A percentile compares a stretch with the other conserved stretches of the same genome.
phyloP scores from a whole-genome alignment of 2,888 invertebrate species.

The Nomada lathburiana region DNA sequence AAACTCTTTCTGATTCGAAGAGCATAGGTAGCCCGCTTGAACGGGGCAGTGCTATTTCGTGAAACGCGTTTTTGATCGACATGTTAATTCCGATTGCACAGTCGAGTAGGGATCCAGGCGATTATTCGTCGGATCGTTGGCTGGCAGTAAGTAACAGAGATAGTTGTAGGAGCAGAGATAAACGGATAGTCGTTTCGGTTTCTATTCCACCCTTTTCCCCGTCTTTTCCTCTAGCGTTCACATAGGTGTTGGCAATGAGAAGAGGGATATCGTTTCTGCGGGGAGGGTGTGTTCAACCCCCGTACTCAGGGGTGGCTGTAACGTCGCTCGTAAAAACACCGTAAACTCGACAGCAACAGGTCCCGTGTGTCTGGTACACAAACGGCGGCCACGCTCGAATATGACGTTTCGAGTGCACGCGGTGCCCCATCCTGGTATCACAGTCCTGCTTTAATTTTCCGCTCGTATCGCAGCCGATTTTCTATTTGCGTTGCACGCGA shows the following conservation, averaged over 20 bases:
- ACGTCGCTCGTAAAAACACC: conserved; percentile 84
- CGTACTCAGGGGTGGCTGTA: conserved; percentile 82
- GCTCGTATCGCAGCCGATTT: background rate
- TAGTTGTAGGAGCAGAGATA: conserved; percentile 28
- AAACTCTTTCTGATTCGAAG: no score
- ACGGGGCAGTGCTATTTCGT: background rate
- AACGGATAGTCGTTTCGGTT: conserved; percentile 52
- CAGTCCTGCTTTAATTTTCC: conserved; percentile 43
- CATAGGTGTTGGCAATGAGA: conserved; percentile 70
- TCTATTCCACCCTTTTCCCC: conserved; percentile 44
- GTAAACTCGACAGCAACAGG: conserved; percentile 85
- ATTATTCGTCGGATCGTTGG: conserved; percentile 54
- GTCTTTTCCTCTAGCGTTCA: conserved; percentile 23
- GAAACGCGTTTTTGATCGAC: no score
- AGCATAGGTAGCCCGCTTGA: background rate
- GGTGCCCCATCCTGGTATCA: conserved; percentile 54
- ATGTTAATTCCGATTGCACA: conserved; percentile 15
- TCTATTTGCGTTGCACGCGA: background rate
- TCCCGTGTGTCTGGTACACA: conserved; percentile 81
- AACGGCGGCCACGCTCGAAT: conserved; percentile 74
- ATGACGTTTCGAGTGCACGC: conserved; percentile 75
- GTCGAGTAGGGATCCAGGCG: conserved; percentile 39
- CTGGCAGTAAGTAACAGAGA: background rate
- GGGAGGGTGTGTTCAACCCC: conserved; percentile 75
- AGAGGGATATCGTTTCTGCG: conserved; percentile 72